phyloP scores from a whole-genome alignment of 2,113 vertebrate species.

The Nothoprocta perdicaria region DNA sequence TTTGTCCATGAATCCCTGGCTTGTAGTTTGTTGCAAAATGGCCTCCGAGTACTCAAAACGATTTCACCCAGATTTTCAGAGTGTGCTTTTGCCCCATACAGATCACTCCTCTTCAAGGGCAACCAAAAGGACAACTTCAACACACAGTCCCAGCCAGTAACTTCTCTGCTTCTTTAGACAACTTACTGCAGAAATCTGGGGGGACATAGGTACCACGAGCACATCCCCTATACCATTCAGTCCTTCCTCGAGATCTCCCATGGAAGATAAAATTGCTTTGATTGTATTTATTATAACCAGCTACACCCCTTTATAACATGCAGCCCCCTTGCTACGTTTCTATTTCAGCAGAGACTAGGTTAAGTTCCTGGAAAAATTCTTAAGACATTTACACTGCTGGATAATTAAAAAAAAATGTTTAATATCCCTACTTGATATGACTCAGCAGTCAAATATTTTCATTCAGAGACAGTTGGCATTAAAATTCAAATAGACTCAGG shows the following conservation, averaged over 20 bases:
- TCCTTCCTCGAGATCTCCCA: background rate
- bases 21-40: background rate
- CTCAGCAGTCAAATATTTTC: conserved; percentile 77
- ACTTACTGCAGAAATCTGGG: rapidly evolving
- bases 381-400: conserved; percentile 41
- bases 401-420: conserved; percentile 63
- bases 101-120: background rate
- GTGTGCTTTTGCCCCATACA: background rate
- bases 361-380: conserved; percentile 23
- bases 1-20: background rate
- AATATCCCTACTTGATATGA: conserved; percentile 65
- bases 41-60: background rate
- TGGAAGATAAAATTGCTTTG: background rate
- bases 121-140: background rate
- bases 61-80: background rate
- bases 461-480: conserved; percentile 75
- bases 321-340: background rate
- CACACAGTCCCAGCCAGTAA: background rate
- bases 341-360: conserved; percentile 10
- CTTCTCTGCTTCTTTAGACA: background rate
- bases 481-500: conserved; percentile 78
- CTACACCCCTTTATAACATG: background rate
- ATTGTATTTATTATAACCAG: background rate
- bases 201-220: background rate
- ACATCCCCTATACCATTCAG: background rate